Percentiles rank a stretch among this genome's conserved stretches.
phyloP scores from a whole-genome alignment of 2,113 vertebrate genomes.

The Struthidea cinerea region DNA sequence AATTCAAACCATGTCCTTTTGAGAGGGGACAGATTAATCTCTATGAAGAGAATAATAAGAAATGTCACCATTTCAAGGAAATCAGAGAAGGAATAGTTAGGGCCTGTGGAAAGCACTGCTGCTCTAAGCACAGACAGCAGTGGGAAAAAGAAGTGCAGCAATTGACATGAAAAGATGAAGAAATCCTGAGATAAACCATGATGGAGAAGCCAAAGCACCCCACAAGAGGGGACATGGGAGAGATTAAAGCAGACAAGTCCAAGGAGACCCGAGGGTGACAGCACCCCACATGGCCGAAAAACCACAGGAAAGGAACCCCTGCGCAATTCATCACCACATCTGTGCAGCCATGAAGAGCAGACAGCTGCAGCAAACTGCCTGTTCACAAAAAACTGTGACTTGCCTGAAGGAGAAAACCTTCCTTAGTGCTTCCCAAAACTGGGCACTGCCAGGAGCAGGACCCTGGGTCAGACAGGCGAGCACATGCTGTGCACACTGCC shows the following conservation, averaged over 20 bases:
- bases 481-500: rapidly evolving
- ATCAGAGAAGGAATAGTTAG: background rate
- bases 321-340: background rate
- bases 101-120: background rate
- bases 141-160: background rate
- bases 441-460: background rate
- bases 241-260: background rate
- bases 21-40: background rate
- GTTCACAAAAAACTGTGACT: background rate
- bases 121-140: background rate
- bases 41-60: background rate
- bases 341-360: background rate
- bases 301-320: background rate
- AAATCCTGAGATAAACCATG: background rate
- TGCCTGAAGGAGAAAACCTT: background rate
- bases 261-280: background rate
- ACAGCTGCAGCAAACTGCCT: background rate
- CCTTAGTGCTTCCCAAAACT: background rate
- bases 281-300: background rate
- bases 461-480: background rate
- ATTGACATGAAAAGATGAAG: background rate
- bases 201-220: background rate
- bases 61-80: background rate
- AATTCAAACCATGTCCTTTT: background rate
- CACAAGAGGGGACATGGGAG: rapidly evolving